phyloP scores from a whole-genome alignment of 2,888 invertebrate genomes.

The Esperia sulphurella region DNA sequence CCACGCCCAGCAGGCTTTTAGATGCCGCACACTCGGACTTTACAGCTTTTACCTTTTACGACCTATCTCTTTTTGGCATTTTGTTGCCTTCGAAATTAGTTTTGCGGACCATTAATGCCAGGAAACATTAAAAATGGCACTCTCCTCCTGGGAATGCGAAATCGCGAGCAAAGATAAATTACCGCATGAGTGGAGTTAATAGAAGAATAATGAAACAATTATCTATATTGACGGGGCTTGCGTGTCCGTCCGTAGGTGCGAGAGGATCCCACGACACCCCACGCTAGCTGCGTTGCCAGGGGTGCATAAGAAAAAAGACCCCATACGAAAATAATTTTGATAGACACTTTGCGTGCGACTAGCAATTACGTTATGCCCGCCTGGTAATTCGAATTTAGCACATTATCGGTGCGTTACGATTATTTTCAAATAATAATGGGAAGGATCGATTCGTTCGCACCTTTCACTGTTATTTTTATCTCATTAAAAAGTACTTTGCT shows the following conservation, averaged over 20 bases:
- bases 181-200: conserved; percentile 68
- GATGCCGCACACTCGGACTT: conserved; percentile 45
- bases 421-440: conserved; percentile 56
- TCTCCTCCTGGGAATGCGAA: conserved; percentile 16
- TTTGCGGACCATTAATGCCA: conserved; percentile 16
- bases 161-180: conserved; percentile 43
- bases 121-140: conserved; percentile 17
- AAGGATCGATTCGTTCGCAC: conserved; percentile 60
- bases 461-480: conserved; percentile 46
- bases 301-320: conserved; percentile 59
- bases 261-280: conserved; percentile 48
- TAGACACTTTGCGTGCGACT: conserved; percentile 76
- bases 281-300: conserved; percentile 26
- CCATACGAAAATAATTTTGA: conserved; percentile 73
- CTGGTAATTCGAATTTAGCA: conserved; percentile 68
- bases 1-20: conserved; percentile 60
- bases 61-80: conserved; percentile 38
- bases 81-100: conserved; percentile 54
- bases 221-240: conserved; percentile 63
- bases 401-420: conserved; percentile 70
- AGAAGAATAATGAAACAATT: conserved; percentile 78
- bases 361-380: conserved; percentile 58
- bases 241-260: conserved; percentile 51
- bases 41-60: conserved; percentile 57
- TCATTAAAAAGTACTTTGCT: conserved; percentile 57